Percentiles rank a stretch among this genome's conserved stretches.
Conservation (phyloP, 2,113 vertebrate species). For the Panthera uncia region DNA sequence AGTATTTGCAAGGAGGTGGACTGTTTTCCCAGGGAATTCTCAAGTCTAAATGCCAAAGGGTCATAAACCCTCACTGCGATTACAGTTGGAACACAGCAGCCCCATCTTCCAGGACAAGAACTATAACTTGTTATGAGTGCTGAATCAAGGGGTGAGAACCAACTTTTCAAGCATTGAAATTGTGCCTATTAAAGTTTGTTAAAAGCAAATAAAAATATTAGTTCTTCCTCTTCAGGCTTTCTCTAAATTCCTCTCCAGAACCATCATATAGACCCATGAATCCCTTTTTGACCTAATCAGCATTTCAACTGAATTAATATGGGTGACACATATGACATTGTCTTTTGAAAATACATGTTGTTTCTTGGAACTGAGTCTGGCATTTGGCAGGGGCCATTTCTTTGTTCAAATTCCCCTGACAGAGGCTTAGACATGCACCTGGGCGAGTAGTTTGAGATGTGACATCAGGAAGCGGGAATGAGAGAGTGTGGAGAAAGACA, state of each 20-base stretch:
- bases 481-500: not conserved
- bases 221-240: not conserved
- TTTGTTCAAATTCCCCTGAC: not conserved
- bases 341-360: not conserved
- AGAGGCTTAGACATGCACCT: not conserved
- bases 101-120: not conserved
- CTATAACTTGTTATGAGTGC: not conserved
- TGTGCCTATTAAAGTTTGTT: not conserved
- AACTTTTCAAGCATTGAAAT: not conserved
- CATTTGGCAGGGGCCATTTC: not conserved
- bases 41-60: not conserved
- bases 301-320: not conserved
- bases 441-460: not conserved
- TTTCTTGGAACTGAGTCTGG: conserved; percentile 24
- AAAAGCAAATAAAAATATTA: not conserved
- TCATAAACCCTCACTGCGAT: not conserved
- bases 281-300: not conserved
- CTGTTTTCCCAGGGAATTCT: not conserved
- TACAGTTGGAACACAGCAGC: not conserved
- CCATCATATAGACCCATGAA: not conserved
- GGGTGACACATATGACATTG: not conserved
- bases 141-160: not conserved
- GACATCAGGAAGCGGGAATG: not conserved
- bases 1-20: not conserved
- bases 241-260: not conserved